Percentiles rank a stretch among this genome's conserved stretches.
phyloP scores from a whole-genome alignment of 2,888 invertebrate genomes.

The Colostygia pectinataria region DNA sequence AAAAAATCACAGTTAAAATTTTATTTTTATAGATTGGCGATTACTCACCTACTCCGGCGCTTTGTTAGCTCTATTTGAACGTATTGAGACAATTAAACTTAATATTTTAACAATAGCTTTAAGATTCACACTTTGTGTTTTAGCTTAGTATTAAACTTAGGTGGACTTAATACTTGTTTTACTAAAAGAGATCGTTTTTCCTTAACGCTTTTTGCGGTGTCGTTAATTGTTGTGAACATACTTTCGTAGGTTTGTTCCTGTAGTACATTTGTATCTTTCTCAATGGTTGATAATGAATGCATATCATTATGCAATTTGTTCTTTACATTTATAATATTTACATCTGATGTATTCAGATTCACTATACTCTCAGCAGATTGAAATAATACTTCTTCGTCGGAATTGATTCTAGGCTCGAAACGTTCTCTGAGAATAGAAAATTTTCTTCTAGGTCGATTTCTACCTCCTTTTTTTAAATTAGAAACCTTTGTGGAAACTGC shows the following conservation, averaged over 20 bases:
- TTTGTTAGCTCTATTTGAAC: not conserved
- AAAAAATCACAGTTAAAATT: constrained; percentile 24
- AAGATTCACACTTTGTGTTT: constrained; percentile 60
- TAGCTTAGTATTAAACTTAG: constrained; percentile 78
- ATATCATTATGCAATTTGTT: constrained; percentile 49
- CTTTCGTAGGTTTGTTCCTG: constrained; percentile 31
- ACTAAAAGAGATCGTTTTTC: constrained; percentile 81
- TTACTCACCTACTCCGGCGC: not conserved
- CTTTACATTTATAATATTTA: constrained; percentile 47
- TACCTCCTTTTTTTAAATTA: constrained; percentile 64
- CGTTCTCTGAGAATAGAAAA: constrained; percentile 83
- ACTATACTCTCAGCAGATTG: constrained; percentile 61
- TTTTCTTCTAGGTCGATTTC: constrained; percentile 79
- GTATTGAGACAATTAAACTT: not conserved
- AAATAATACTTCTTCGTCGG: constrained; percentile 75
- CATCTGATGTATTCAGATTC: constrained; percentile 49
- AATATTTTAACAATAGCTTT: not conserved
- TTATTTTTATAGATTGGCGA: not conserved
- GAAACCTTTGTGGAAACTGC: constrained; percentile 54
- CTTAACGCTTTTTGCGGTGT: constrained; percentile 63
- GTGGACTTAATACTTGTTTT: constrained; percentile 83
- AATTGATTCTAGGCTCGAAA: constrained; percentile 79
- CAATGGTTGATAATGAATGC: constrained; percentile 5
- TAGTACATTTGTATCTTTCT: constrained; percentile 18
- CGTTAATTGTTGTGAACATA: constrained; percentile 27